These are phyloP conservation scores for Poliocrania exsul DNA, from an alignment of 2,797 vertebrate genomes.

Conservation along the genomic window DNA sequence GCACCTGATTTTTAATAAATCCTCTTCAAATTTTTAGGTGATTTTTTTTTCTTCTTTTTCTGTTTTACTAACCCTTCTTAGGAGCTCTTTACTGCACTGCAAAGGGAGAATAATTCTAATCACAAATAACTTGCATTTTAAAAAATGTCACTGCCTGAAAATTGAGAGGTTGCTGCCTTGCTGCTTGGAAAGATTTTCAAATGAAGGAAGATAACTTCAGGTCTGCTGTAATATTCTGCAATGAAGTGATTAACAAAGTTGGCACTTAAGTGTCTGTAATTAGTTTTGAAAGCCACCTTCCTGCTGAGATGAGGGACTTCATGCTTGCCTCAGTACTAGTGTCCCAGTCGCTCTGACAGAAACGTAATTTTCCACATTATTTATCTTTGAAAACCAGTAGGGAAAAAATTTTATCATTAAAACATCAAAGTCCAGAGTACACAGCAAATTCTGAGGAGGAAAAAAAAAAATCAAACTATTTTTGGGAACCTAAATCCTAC, in stretches of 20 bases:
- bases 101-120: neutral
- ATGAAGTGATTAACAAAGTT: constrained; percentile 7
- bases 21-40: neutral
- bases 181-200: neutral
- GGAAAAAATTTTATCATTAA: neutral
- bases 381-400: neutral
- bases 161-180: neutral
- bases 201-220: neutral
- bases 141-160: neutral
- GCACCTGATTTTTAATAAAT: neutral
- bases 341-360: neutral
- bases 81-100: neutral
- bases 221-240: neutral
- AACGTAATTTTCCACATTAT: neutral
- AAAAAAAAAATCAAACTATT: fast-evolving
- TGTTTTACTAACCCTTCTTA: neutral
- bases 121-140: neutral
- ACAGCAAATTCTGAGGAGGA: fast-evolving
- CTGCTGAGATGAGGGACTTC: neutral
- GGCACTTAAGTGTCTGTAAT: neutral
- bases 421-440: neutral
- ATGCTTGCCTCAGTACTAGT: neutral
- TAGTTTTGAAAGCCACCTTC: constrained; percentile 7
- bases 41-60: neutral
- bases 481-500: neutral